These are phyloP conservation scores for Lagorchestes hirsutus DNA, from an alignment of 2,797 vertebrate species.

Conservation along the genomic window DNA sequence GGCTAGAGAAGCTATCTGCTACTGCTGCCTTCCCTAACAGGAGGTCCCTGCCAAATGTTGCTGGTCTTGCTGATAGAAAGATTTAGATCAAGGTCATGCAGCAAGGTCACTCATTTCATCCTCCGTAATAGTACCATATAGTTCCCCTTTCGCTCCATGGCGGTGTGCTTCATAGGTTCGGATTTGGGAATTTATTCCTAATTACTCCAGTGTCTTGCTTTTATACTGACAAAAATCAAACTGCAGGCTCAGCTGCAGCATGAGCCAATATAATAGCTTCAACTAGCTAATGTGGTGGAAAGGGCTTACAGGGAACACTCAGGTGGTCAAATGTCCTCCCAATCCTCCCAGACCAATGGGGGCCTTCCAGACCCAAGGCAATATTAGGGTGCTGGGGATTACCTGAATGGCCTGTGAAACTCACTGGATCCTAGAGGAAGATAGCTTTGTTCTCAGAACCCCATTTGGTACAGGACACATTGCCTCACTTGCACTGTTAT, in stretches of 20 bases:
- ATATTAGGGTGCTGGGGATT: constrained; percentile 52
- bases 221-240: constrained; percentile 71
- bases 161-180: constrained; percentile 73
- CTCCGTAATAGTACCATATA: constrained; percentile 74
- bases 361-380: neutral
- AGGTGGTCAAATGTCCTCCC: neutral
- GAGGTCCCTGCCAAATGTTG: constrained; percentile 68
- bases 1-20: constrained; percentile 59
- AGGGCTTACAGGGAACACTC: neutral
- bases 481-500: neutral
- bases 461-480: neutral
- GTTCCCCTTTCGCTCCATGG: constrained; percentile 61
- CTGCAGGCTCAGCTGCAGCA: constrained; percentile 60
- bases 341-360: neutral
- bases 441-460: neutral
- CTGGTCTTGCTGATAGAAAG: constrained; percentile 79
- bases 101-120: constrained; percentile 80
- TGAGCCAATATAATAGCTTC: constrained; percentile 54
- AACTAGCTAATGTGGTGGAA: constrained; percentile 46
- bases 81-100: constrained; percentile 79
- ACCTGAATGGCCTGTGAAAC: constrained; percentile 25
- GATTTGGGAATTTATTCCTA: constrained; percentile 80
- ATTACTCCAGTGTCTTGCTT: constrained; percentile 72
- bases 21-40: constrained; percentile 63
- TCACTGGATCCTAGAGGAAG: neutral